Evolutionary conservation across 2,888 invertebrate species (phyloP).

Genomic region (Pardosa pseudoannulata): DNA sequence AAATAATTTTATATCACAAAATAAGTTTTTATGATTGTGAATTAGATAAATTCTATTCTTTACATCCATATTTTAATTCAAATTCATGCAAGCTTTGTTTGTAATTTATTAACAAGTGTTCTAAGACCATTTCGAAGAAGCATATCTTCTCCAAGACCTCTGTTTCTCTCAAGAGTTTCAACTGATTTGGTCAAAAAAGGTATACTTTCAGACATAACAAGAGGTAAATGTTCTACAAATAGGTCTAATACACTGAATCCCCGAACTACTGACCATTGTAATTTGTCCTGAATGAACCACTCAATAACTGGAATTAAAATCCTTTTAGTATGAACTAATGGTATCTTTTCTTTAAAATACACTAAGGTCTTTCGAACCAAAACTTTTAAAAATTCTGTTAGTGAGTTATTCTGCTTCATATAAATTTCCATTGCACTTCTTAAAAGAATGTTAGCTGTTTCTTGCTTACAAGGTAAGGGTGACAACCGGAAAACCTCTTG

Average conservation of each 20-base stretch:
- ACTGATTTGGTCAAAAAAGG: constrained; percentile 31
- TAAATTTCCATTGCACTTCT: constrained; percentile 44
- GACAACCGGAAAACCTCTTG: constrained; percentile 30
- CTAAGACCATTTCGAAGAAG: constrained; percentile 25
- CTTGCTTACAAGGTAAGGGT: neutral
- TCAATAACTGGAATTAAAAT: constrained; percentile 38
- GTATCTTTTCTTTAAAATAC: constrained; percentile 22
- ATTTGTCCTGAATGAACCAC: constrained; percentile 46
- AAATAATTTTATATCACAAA: no score
- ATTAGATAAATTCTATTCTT: no score
- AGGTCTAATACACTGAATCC: constrained; percentile 33
- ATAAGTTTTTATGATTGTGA: no score
- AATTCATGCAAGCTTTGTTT: constrained; percentile 3
- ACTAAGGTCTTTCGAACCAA: constrained; percentile 16
- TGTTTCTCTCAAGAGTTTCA: constrained; percentile 30
- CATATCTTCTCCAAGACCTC: constrained; percentile 45
- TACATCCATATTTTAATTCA: neutral
- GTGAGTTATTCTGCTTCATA: constrained; percentile 33
- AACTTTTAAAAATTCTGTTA: constrained; percentile 25
- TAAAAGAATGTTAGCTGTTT: constrained; percentile 16
- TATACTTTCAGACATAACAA: constrained; percentile 29
- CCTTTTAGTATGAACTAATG: neutral
- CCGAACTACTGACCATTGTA: constrained; percentile 30
- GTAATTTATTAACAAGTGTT: constrained; percentile 30
- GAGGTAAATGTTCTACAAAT: constrained; percentile 32